phyloP scores from a whole-genome alignment of 2,888 invertebrate species.

The Dioctria rufipes region DNA sequence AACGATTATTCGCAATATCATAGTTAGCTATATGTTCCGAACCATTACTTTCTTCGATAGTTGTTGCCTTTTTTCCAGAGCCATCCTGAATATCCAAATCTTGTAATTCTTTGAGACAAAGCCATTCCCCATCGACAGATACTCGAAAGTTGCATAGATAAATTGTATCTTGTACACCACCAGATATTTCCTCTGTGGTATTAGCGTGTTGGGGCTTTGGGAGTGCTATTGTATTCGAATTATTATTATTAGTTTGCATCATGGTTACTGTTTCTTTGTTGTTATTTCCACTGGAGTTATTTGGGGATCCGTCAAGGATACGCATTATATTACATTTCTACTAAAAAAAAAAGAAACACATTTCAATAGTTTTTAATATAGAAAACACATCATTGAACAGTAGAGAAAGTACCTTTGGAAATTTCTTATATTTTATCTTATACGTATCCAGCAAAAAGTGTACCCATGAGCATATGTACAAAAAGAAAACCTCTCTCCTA shows the following conservation, averaged over 20 bases:
- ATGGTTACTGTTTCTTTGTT: slow-evolving; percentile 59
- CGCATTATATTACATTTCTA: slow-evolving; percentile 53
- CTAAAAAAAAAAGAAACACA: slow-evolving; percentile 1
- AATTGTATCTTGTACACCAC: slow-evolving; percentile 94
- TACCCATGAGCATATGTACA: not conserved
- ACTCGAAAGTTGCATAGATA: slow-evolving; percentile 98
- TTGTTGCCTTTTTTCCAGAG: slow-evolving; percentile 43
- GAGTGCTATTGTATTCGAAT: slow-evolving; percentile 67
- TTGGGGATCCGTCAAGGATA: slow-evolving; percentile 43
- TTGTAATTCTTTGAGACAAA: slow-evolving; percentile 93
- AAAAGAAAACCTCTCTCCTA: not conserved
- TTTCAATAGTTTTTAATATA: too few species aligned
- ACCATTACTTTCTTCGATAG: slow-evolving; percentile 54
- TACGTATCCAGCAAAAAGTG: not conserved
- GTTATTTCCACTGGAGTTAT: slow-evolving; percentile 56
- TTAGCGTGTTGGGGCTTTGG: slow-evolving; percentile 72
- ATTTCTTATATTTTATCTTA: slow-evolving; percentile 2
- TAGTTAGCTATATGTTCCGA: slow-evolving; percentile 58
- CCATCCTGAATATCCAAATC: slow-evolving; percentile 88
- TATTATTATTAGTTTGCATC: slow-evolving; percentile 63
- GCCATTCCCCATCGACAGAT: slow-evolving; percentile 97
- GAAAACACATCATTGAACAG: too few species aligned
- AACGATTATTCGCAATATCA: slow-evolving; percentile 59
- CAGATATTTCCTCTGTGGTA: slow-evolving; percentile 66
- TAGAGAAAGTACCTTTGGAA: not conserved